These are phyloP conservation scores for Dinoponera quadriceps DNA, from an alignment of 1,140 invertebrate genomes.

Conservation along the genomic window DNA sequence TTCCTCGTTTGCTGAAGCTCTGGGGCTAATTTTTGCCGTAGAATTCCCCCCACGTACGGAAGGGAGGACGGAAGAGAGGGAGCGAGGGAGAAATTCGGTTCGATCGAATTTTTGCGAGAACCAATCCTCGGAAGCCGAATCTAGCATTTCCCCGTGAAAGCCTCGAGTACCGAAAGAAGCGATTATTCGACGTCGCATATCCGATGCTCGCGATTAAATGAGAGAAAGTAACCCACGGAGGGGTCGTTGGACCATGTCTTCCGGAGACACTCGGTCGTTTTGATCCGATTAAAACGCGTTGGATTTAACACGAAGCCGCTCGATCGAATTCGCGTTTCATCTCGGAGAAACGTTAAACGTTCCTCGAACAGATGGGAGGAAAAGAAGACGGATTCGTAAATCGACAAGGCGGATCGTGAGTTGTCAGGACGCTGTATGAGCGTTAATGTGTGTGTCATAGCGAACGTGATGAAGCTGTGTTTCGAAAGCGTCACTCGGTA, in stretches of 20 bases:
- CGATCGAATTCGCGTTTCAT: slow-evolving; percentile 5
- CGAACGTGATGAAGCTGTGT: slow-evolving; percentile 62
- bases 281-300: not conserved
- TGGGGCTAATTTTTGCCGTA: too few relatives aligned
- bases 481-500: slow-evolving; percentile 68
- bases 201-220: not conserved
- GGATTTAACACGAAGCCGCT: not conserved
- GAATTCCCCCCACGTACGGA: too few relatives aligned
- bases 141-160: not conserved
- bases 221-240: not conserved
- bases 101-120: too few relatives aligned
- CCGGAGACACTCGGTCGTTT: not conserved
- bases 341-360: not conserved
- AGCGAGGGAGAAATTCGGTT: too few relatives aligned
- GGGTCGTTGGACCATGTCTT: not conserved
- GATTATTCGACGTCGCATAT: not conserved
- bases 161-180: not conserved
- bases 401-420: slow-evolving; percentile 39
- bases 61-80: too few relatives aligned
- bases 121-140: too few relatives aligned
- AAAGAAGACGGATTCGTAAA: slow-evolving; percentile 20
- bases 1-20: too few relatives aligned
- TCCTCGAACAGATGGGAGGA: slow-evolving; percentile 2
- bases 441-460: slow-evolving; percentile 39
- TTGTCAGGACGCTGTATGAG: slow-evolving; percentile 21